phyloP scores from a whole-genome alignment of 1,140 invertebrate genomes.

The Drosophila pachea region DNA sequence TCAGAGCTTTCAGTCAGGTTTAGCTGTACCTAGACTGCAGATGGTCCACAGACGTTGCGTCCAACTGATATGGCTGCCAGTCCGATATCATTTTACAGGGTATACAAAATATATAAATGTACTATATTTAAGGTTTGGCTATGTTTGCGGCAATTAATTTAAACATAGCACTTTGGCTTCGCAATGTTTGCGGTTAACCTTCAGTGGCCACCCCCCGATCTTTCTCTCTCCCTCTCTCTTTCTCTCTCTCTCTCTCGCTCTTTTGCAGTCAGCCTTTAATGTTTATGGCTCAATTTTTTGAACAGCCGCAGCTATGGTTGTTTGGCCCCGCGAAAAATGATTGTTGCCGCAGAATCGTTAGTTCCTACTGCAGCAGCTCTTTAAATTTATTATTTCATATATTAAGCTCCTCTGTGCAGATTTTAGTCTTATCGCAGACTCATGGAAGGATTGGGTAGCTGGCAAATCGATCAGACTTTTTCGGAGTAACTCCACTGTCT shows the following conservation, averaged over 20 bases:
- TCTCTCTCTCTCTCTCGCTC: neutral
- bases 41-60: no score
- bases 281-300: conserved; percentile 31
- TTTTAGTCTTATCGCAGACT: no score
- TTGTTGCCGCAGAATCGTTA: no score
- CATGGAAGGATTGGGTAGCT: no score
- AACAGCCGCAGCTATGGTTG: conserved; percentile 4
- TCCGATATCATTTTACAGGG: neutral
- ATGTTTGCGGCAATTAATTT: conserved; percentile 75
- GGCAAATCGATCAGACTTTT: no score
- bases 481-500: no score
- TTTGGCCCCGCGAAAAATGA: neutral
- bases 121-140: conserved; percentile 43
- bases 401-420: no score
- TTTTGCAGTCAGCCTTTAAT: conserved; percentile 18
- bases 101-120: conserved; percentile 44
- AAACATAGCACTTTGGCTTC: conserved; percentile 70
- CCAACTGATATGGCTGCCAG: no score
- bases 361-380: no score
- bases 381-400: no score
- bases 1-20: no score
- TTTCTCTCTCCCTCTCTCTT: neutral
- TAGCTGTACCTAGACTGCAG: no score
- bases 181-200: conserved; percentile 71
- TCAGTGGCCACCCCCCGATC: neutral